Evolutionary conservation across 2,113 vertebrate genomes (phyloP), one percentile per base, ranked within the genome.

Genomic region (Chaetodon auriga): DNA sequence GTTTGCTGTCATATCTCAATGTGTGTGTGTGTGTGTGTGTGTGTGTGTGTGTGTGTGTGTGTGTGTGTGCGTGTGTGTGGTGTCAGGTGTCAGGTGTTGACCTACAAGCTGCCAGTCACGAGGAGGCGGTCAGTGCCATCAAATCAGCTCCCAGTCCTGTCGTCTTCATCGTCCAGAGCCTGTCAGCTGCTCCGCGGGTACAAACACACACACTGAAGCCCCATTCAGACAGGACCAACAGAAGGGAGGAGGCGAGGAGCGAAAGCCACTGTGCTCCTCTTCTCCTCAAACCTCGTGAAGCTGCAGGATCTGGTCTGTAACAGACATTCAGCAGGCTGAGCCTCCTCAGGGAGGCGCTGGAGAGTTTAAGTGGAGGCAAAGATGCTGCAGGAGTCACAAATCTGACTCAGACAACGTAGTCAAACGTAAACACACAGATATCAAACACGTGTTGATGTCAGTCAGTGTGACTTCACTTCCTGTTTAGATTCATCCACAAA

Each of bases 51-150:
- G 46, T 68, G 7, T 64, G 45, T 64, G 58, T 72, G 38, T 64
- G 70, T 76, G 63, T 78, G 61, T 74, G 49, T 63, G 63, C 55
- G 55, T 75, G 65, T 74, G 75, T 53, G 62, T 60, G 43, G 8
- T 7, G 21, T 3, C 85, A 99, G 98, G 98, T 99, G 68, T 97
- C 96, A 36, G 98, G 97, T 21, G 82, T 96, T 0, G 97, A 99
- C 86, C 88, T 99, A 4, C 96, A 94, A 71, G 95, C 95, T 0
- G 97, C 98, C 76, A 97, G 94, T 10, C 98, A 99, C 0, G 94
- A 96, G 35, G 97, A 99, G 87, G 98, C 98, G 0, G 98, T 99
- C 0, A 94, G 96, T 78, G 96, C 96, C 75, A 99, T 99, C 75
- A 99, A 96, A 93, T 96, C 95, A 0, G 96, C 97, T 0, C 94